Percentiles rank a stretch among this genome's conserved stretches.
phyloP scores from a whole-genome alignment of 2,797 vertebrate species.

The Iguana delicatissima region DNA sequence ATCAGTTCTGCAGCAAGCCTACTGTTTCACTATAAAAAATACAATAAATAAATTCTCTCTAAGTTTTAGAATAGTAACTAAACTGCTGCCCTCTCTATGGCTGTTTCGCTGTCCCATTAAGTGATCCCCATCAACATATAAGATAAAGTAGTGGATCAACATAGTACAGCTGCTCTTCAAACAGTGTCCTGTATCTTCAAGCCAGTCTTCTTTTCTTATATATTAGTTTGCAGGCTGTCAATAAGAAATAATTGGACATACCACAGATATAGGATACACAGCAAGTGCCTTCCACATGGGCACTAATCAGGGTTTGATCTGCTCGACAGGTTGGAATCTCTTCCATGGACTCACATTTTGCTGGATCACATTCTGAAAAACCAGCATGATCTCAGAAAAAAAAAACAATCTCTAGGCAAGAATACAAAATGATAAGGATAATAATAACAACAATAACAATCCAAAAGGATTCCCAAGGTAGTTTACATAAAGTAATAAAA shows the following conservation, averaged over 20 bases:
- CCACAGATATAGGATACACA: constrained; percentile 93
- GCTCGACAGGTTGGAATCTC: constrained; percentile 85
- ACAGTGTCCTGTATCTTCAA: not conserved
- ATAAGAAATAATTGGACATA: constrained; percentile 69
- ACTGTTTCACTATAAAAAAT: not conserved
- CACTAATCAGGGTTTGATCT: constrained; percentile 88
- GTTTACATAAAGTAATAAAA: not conserved
- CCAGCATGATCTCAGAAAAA: not conserved
- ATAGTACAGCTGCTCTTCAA: not conserved
- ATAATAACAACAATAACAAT: not conserved
- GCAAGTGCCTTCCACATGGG: constrained; percentile 89
- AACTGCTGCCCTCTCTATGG: not conserved
- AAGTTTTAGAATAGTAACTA: not conserved
- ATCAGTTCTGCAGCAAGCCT: not conserved
- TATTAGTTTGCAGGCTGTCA: not conserved
- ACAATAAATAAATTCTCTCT: not conserved
- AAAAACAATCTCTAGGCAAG: not conserved
- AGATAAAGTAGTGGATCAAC: not conserved
- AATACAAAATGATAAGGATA: not conserved
- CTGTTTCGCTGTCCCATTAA: not conserved
- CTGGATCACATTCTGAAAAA: constrained; percentile 91
- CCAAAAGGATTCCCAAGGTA: not conserved
- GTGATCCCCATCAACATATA: not conserved
- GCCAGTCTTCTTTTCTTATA: fast-evolving
- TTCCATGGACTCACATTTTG: constrained; percentile 84